Conservation (phyloP, 2,113 vertebrate genomes). For the Paratilapia polleni region DNA sequence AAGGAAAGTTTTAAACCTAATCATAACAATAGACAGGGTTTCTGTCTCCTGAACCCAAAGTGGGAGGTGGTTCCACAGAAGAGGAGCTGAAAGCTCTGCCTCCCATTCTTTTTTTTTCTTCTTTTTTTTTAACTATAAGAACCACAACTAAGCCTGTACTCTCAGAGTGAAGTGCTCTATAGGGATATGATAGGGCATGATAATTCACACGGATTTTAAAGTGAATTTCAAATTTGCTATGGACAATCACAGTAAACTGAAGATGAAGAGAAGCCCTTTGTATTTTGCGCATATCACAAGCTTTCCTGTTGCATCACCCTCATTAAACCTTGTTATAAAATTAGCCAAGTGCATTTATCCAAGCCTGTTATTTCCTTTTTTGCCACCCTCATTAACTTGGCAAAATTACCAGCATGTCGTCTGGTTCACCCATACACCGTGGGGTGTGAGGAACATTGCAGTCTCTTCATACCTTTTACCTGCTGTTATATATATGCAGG, state of each 20-base stretch:
- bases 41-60: background rate
- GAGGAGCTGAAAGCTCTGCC: background rate
- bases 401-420: background rate
- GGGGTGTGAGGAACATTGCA: background rate
- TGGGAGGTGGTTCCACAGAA: background rate
- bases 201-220: background rate
- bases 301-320: background rate
- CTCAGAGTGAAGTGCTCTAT: background rate
- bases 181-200: background rate
- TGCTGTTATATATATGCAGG: background rate
- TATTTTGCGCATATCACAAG: background rate
- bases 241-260: background rate
- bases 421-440: background rate
- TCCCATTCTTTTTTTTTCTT: too few relatives aligned
- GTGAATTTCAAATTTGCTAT: background rate
- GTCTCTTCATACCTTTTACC: background rate
- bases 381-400: background rate
- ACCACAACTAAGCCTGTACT: background rate
- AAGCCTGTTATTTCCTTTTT: background rate
- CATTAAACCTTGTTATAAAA: conserved; percentile 21
- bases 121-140: background rate
- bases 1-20: too few relatives aligned
- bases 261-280: background rate
- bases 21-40: too few relatives aligned
- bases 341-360: background rate